Percentiles rank a stretch among this genome's conserved stretches.
These are phyloP conservation scores for Bibio marci DNA, from an alignment of 2,888 invertebrate species.

Conservation along the genomic window DNA sequence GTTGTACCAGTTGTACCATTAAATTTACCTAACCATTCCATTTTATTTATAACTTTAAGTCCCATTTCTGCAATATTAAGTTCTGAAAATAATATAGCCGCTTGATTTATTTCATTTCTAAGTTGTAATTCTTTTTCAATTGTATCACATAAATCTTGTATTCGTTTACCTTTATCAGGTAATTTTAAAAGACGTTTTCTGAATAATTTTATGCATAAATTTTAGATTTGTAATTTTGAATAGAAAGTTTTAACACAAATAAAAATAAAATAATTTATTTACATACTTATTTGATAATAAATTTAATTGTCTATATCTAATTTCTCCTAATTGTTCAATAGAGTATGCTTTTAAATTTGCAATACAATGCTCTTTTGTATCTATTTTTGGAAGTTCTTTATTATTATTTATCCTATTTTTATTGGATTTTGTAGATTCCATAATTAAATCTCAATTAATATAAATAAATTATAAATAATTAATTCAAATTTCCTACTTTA, in stretches of 20 bases:
- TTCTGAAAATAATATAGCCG: slow-evolving; percentile 20
- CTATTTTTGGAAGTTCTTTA: no score
- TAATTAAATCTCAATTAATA: no score
- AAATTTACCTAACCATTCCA: slow-evolving; percentile 22
- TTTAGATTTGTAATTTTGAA: background rate
- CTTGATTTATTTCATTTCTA: slow-evolving; percentile 20
- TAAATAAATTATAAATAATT: no score
- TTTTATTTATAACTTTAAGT: slow-evolving; percentile 15
- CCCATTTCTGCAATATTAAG: slow-evolving; percentile 23
- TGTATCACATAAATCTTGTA: slow-evolving; percentile 19
- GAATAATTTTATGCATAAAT: no score
- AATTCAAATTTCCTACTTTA: no score
- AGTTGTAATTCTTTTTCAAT: slow-evolving; percentile 19
- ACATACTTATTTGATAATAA: slow-evolving; percentile 23
- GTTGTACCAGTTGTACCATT: slow-evolving; percentile 4
- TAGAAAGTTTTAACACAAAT: background rate
- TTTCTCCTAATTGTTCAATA: slow-evolving; percentile 19
- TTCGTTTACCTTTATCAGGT: slow-evolving; percentile 25
- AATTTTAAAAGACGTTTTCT: slow-evolving; percentile 17
- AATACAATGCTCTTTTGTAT: background rate
- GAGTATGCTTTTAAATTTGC: slow-evolving; percentile 15
- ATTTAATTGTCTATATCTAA: slow-evolving; percentile 21
- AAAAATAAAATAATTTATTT: no score
- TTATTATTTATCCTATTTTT: no score
- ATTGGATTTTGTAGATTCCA: no score